Evolutionary conservation across 2,888 invertebrate species (phyloP).

Genomic region (Hyalella azteca): DNA sequence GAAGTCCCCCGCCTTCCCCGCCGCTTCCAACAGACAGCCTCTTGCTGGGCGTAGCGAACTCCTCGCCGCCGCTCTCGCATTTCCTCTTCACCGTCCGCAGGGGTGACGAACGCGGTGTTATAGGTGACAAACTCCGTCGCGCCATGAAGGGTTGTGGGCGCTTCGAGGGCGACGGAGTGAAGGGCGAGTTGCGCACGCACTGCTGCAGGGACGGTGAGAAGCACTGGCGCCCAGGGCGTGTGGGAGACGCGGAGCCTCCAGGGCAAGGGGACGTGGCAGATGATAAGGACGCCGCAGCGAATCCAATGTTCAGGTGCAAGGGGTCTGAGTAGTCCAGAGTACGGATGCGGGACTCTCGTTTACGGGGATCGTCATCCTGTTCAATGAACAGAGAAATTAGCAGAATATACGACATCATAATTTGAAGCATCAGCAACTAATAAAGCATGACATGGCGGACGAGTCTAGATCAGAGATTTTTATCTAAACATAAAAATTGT

Average conservation of each 20-base stretch:
- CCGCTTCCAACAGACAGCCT: constrained; percentile 53
- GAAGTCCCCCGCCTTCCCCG: constrained; percentile 47
- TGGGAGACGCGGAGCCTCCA: constrained; percentile 53
- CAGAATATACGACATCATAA: too few species aligned
- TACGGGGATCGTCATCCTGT: constrained; percentile 15
- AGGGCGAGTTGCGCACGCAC: constrained; percentile 53
- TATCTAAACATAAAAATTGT: too few species aligned
- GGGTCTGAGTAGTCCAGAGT: constrained; percentile 44
- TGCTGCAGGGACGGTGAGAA: constrained; percentile 58
- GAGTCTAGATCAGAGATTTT: too few species aligned
- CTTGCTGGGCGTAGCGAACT: constrained; percentile 53
- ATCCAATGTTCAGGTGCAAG: constrained; percentile 55
- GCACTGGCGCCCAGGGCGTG: constrained; percentile 55
- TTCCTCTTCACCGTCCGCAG: constrained; percentile 67
- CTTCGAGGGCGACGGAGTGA: constrained; percentile 57
- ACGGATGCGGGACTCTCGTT: constrained; percentile 12
- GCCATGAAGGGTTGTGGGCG: constrained; percentile 61
- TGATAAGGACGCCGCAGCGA: constrained; percentile 24
- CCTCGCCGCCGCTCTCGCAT: constrained; percentile 58
- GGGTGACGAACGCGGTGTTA: constrained; percentile 79
- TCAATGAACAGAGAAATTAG: background rate
- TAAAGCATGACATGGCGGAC: too few species aligned
- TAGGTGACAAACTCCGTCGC: constrained; percentile 83
- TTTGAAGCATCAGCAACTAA: too few species aligned
- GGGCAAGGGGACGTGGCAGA: constrained; percentile 14